Evolutionary conservation across 1,140 invertebrate species (phyloP).

Genomic region (Littorina saxatilis): DNA sequence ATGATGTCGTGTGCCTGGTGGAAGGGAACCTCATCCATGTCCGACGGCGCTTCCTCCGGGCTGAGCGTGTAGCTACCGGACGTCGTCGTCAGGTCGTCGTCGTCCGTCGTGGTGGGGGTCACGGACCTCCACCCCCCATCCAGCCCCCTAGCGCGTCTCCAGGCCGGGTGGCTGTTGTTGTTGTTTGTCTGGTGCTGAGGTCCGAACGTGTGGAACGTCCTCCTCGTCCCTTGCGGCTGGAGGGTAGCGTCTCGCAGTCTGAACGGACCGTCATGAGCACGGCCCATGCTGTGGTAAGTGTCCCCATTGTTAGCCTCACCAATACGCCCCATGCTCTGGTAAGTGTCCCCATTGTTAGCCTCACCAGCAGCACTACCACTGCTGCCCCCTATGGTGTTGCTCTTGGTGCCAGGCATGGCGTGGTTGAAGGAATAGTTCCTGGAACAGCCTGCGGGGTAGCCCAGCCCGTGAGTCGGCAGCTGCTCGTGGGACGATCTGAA

Average conservation of each 20-base stretch:
- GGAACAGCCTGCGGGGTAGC: constrained; percentile 18
- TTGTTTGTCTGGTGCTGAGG: constrained; percentile 14
- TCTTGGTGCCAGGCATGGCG: neutral
- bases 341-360: neutral
- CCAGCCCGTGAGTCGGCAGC: constrained; percentile 39
- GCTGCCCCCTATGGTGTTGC: neutral
- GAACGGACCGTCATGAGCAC: constrained; percentile 13
- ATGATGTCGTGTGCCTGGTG: constrained; percentile 35
- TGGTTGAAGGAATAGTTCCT: constrained; percentile 6
- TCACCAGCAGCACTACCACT: neutral
- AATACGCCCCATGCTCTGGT: neutral
- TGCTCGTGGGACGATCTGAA: constrained; percentile 39
- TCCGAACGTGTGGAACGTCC: constrained; percentile 35
- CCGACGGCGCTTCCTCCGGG: constrained; percentile 51
- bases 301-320: constrained; percentile 2
- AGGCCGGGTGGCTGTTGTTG: constrained; percentile 36
- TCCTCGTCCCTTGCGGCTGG: neutral
- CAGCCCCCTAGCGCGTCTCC: constrained; percentile 37
- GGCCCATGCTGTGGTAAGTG: constrained; percentile 8
- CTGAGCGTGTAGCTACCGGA: constrained; percentile 70
- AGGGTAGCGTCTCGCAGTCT: constrained; percentile 7
- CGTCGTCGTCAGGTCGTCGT: constrained; percentile 66
- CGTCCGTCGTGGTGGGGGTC: constrained; percentile 44
- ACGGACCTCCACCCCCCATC: constrained; percentile 37
- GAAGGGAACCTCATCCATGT: constrained; percentile 15